phyloP scores from a whole-genome alignment of 2,113 vertebrate genomes.

The Drymodes brunneopygia region DNA sequence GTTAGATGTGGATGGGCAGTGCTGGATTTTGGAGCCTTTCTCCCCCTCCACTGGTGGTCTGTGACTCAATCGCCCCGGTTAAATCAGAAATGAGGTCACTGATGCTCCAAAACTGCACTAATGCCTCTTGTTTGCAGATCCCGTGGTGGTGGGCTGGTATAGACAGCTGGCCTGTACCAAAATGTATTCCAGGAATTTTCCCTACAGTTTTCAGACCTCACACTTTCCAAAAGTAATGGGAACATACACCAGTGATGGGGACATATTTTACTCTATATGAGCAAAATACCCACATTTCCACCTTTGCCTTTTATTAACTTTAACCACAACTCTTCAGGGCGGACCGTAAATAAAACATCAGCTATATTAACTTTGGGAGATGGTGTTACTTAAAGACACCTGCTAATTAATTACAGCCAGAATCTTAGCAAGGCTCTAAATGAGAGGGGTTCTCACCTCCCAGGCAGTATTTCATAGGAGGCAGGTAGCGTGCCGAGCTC shows the following conservation, averaged over 20 bases:
- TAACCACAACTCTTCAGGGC: not conserved
- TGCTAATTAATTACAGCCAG: not conserved
- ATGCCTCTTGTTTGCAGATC: not conserved
- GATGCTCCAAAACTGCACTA: not conserved
- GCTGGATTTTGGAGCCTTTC: fast-evolving
- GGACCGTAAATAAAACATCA: not conserved
- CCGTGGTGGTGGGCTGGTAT: not conserved
- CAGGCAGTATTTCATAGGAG: not conserved
- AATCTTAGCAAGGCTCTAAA: not conserved
- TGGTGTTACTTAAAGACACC: not conserved
- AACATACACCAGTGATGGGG: fast-evolving
- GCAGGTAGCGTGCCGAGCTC: not conserved
- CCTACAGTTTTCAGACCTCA: not conserved
- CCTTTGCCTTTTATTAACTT: not conserved
- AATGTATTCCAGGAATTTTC: not conserved
- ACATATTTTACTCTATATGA: not conserved
- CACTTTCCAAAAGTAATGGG: not conserved
- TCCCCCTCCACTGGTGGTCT: fast-evolving
- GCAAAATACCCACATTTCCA: not conserved
- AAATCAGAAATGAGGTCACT: not conserved
- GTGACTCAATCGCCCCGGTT: fast-evolving
- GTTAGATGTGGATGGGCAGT: fast-evolving
- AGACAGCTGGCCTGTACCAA: not conserved
- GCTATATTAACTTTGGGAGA: not conserved
- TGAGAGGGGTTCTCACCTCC: not conserved